Base-by-base conservation (phyloP, 2,888 invertebrate genomes). In the Lordiphosa fenestrarum region DNA sequence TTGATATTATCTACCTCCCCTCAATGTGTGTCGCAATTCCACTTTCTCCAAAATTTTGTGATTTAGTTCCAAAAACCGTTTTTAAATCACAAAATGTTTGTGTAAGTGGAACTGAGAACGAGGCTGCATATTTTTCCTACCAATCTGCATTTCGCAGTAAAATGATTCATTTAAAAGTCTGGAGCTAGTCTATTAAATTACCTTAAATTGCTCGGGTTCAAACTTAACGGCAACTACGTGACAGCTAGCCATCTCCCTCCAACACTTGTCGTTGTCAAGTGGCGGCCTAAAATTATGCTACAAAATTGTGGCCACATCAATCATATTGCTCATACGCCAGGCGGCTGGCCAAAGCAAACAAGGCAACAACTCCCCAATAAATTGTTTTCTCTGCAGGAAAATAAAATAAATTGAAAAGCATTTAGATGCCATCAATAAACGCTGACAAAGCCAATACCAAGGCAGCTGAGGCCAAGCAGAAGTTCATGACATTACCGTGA, bases 351-450 rank as follows among this genome's bases (percentile, higher is more conserved):
- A 53, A 58, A 53, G 52, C 39, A 37, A 46, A 42, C 50, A 36
- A 41, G 30, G 15, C 57, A 55, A 69, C 59, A 66, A 56, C 62
- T 55, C 74, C 72, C 75, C 84, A 75, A 84, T 82, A 84, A 80
- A 84, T 80, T 80, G 67, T 74, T 65, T 67, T 65, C 42, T 42
- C 37, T n/a, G 10, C 15, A 53, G 47, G 46, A 71, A 37, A 78
- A 83, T 69, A 78, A 84, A 80, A 80, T 80, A 80, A 84, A 80
- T 80, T 84, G 80, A 84, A 80, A 80, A 80, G 82, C 80, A 84
- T 84, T 84, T 80, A 82, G 80, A 78, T 64, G 78, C 72, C 75
- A 80, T 84, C 80, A 80, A 80, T 80, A 80, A 80, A 81, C 84
- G 77, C 84, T 73, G 84, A 77, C 77, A 83, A 63, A 70, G 86